Evolutionary conservation across 1,140 invertebrate genomes (phyloP), one percentile per base, ranked within the genome.

Genomic region (Archivesica marissinica): DNA sequence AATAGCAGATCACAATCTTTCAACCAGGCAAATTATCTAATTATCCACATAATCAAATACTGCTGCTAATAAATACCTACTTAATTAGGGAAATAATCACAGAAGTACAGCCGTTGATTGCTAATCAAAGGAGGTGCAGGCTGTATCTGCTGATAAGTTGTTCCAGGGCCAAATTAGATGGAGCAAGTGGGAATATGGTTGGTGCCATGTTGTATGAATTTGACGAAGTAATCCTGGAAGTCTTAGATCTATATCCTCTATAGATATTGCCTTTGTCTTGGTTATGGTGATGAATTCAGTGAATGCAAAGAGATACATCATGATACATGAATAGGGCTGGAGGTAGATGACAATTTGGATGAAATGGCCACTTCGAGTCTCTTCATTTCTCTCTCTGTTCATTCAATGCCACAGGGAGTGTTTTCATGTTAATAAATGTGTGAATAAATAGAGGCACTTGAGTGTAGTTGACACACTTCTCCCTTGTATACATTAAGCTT

Each of bases 1-100:
- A 70, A 23, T 23, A 4, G 39, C 17, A 25, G 38, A 44, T 44
- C 38, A 44, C n/a, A 70, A 70, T 64, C 59, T 64, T 3, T n/a
- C 3, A 54, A 56, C 74, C 54, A 54, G 74, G 33, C 30, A 38
- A 54, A 76, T 76, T 39, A 76, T 38, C 74, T 76, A 54, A 56
- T 76, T 76, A 76, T 56, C 74, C 38, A 38, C 35, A 54, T 56
- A 56, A 76, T 56, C 74, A 52, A 56, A 54, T 25, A 56, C 74
- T 33, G 25, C 35, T 54, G 52, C 39, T 76, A 54, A 76, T 76
- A 76, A 56, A 76, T 76, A 35, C 50, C 13, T 17, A 47, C 66
- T 70, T 70, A 70, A 70, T 70, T 70, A 70, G 23, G 7, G 1
- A 7, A 28, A 2, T 70, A 41, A 70, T 70, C 39, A 44, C 20